Base-by-base conservation (phyloP, 1,140 invertebrate genomes). In the Atopsyche davidsoni region DNA sequence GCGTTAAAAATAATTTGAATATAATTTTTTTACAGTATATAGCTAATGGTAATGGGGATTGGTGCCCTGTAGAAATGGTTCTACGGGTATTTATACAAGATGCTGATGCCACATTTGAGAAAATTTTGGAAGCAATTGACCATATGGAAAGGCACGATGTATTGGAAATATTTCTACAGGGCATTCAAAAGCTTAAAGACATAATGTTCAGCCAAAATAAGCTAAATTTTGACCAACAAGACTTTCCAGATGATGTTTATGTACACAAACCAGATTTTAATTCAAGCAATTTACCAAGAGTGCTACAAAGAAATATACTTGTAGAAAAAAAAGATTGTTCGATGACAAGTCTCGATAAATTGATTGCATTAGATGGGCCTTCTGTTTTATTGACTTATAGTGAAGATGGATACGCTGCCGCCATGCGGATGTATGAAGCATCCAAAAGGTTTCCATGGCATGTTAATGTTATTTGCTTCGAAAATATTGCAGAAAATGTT, bases 81-180 rank as follows among this genome's bases (percentile, higher is more conserved):
- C 55, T 74, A 9, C 67, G 65, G 61, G 61, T 73, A 2, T 73
- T 64, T 44, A 66, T 64, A 57, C 67, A 72, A 62, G 63, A 66
- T 61, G 68, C 72, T 32, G 64, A 65, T 48, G 67, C 70, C 40
- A 74, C 70, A 28, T 56, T 74, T 34, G 69, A 71, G 25, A 71
- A 72, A 62, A 63, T 74, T 46, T 42, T 72, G 21, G 62, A 70
- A 58, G 65, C 65, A 36, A 64, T 74, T 24, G 45, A 67, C 4
- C 64, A 64, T 55, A 58, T 74, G 58, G 60, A 71, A 48, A 63
- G 72, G 31, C 70, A 67, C 58, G 72, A 74, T 51, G 70, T 71
- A 24, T 56, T 74, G 2, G 71, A 70, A 59, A 62, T n/a, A n/a
- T n/a, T n/a, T n/a, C n/a, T n/a, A n/a, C n/a, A n/a, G n/a, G n/a